A percentile compares a stretch with the other conserved stretches of the same genome.
Evolutionary conservation across 1,140 invertebrate species (phyloP).

Genomic region (Rhopalosiphum padi): DNA sequence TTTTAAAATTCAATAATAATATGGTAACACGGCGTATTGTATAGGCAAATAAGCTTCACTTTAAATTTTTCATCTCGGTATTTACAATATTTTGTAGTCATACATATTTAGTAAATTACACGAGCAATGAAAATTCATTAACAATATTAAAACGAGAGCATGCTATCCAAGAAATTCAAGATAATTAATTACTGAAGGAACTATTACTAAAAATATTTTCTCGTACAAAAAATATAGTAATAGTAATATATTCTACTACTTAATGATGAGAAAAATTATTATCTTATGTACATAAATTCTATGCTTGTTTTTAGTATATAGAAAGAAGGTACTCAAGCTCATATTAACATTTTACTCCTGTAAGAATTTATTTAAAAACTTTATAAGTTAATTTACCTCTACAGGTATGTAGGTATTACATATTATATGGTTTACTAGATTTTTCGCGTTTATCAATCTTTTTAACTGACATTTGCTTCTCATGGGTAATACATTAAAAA

Average conservation of each 20-base stretch:
- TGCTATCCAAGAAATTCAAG: not conserved
- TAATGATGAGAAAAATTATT: not conserved
- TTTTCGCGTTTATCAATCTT: not conserved
- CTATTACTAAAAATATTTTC: not conserved
- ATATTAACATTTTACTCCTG: not conserved
- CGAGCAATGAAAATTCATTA: not conserved
- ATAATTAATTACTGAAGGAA: not conserved
- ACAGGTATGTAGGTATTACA: no score
- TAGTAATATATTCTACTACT: not conserved
- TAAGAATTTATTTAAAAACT: not conserved
- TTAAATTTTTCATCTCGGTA: not conserved
- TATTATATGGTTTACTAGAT: not conserved
- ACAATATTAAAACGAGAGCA: not conserved
- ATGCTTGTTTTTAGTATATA: not conserved
- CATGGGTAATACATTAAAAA: not conserved
- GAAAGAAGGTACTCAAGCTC: not conserved
- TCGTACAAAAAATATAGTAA: not conserved
- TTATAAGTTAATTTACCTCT: conserved; percentile 12
- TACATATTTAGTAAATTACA: not conserved
- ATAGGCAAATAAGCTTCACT: not conserved
- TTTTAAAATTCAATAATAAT: not conserved
- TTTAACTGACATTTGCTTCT: conserved; percentile 1
- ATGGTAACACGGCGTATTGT: not conserved
- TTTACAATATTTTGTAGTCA: not conserved
- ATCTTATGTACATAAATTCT: no score